Evolutionary conservation across 2,888 invertebrate genomes (phyloP).

Genomic region (Agrotis clavis): DNA sequence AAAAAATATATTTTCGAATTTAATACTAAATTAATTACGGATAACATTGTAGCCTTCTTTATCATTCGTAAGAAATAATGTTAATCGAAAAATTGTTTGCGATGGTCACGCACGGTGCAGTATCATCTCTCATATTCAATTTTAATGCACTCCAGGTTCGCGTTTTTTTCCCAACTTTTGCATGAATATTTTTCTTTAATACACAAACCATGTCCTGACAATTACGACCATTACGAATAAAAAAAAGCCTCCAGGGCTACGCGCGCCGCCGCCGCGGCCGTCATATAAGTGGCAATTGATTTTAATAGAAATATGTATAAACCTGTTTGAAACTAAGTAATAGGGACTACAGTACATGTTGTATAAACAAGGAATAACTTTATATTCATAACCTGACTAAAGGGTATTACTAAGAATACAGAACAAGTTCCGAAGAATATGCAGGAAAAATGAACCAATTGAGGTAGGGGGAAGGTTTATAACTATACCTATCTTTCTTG

Average conservation of each 20-base stretch:
- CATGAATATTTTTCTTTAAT: too few species aligned
- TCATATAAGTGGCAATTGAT: too few species aligned
- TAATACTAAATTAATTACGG: neutral
- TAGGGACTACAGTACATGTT: constrained; percentile 1
- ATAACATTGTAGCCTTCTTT: neutral
- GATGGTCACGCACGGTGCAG: neutral
- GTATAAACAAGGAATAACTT: constrained; percentile 3
- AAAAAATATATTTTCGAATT: neutral
- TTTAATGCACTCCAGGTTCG: too few species aligned
- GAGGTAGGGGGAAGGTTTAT: neutral
- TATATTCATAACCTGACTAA: neutral
- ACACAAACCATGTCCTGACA: too few species aligned
- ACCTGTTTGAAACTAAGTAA: neutral
- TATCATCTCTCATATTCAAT: neutral
- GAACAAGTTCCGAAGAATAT: constrained; percentile 14
- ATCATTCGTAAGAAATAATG: neutral
- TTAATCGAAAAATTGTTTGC: constrained; percentile 3
- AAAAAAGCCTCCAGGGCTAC: too few species aligned
- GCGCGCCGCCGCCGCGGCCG: too few species aligned
- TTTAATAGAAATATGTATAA: neutral
- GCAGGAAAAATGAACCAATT: neutral
- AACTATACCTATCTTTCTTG: neutral
- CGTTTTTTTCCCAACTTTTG: too few species aligned
- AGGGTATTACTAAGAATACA: neutral
- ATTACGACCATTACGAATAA: too few species aligned